Percentiles rank a stretch among this genome's conserved stretches.
These are phyloP conservation scores for Hyphantria cunea DNA, from an alignment of 1,140 invertebrate species.

Conservation along the genomic window DNA sequence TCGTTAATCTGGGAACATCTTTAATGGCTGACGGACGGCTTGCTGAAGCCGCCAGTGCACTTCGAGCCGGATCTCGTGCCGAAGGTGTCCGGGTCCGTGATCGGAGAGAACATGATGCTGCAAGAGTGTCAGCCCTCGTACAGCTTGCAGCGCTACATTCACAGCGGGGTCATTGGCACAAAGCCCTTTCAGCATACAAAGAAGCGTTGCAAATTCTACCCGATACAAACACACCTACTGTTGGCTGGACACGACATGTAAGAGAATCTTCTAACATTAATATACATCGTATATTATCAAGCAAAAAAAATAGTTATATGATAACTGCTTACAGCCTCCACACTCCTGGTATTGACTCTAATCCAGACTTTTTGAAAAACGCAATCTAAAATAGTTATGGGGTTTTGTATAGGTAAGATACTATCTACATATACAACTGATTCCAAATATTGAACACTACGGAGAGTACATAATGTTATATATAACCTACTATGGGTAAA, in stretches of 20 bases:
- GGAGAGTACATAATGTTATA: too few relatives aligned
- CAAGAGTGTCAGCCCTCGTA: conserved; percentile 94
- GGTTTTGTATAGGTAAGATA: too few relatives aligned
- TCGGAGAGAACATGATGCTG: conserved; percentile 93
- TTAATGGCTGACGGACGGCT: conserved; percentile 90
- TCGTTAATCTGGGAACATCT: conserved; percentile 96
- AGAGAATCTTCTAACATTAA: conserved; percentile 31
- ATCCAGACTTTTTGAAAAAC: too few relatives aligned
- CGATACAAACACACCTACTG: conserved; percentile 58
- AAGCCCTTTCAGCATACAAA: conserved; percentile 94
- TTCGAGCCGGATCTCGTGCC: conserved; percentile 90
- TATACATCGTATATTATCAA: conserved; percentile 2
- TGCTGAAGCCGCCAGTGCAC: conserved; percentile 91
- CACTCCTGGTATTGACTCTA: background rate
- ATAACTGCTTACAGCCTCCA: too few relatives aligned
- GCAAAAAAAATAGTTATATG: conserved; percentile 1
- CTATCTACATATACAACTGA: too few relatives aligned
- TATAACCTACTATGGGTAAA: too few relatives aligned
- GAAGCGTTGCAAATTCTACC: conserved; percentile 93
- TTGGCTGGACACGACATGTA: conserved; percentile 73
- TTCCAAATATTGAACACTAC: too few relatives aligned
- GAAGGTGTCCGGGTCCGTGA: conserved; percentile 95
- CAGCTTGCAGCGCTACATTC: conserved; percentile 95
- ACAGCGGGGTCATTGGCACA: conserved; percentile 91
- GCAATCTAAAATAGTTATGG: too few relatives aligned